These are phyloP conservation scores for Carassius auratus DNA, from an alignment of 2,113 vertebrate genomes.

Conservation along the genomic window DNA sequence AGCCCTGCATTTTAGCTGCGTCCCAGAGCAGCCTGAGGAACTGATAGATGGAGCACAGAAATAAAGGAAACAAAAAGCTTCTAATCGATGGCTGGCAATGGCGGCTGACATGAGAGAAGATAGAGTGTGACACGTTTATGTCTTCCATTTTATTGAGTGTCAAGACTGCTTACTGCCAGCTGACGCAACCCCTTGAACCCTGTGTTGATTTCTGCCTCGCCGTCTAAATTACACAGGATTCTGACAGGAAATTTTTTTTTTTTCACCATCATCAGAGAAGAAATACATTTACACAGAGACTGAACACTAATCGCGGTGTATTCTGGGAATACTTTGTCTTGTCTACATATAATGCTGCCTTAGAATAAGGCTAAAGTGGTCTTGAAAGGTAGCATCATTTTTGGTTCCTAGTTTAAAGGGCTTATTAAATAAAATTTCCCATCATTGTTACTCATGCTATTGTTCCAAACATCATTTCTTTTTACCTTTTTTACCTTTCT, in stretches of 20 bases:
- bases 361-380: background rate
- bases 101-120: background rate
- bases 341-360: background rate
- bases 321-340: background rate
- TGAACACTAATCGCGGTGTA: too few species aligned
- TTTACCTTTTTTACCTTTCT: background rate
- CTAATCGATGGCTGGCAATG: conserved; percentile 29
- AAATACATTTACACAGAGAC: conserved; percentile 27
- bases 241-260: conserved; percentile 25
- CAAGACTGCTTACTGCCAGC: conserved; percentile 1
- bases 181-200: conserved; percentile 4
- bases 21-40: background rate
- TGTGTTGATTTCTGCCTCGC: conserved; percentile 10
- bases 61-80: conserved; percentile 17
- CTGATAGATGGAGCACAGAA: background rate
- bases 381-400: background rate
- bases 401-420: background rate
- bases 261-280: background rate
- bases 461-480: background rate
- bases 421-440: background rate
- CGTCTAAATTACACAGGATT: conserved; percentile 28
- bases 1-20: background rate
- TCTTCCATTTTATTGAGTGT: conserved; percentile 20
- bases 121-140: conserved; percentile 16
- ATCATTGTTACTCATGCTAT: background rate